Base-by-base conservation (phyloP, 2,113 vertebrate species). In the Paratilapia polleni region DNA sequence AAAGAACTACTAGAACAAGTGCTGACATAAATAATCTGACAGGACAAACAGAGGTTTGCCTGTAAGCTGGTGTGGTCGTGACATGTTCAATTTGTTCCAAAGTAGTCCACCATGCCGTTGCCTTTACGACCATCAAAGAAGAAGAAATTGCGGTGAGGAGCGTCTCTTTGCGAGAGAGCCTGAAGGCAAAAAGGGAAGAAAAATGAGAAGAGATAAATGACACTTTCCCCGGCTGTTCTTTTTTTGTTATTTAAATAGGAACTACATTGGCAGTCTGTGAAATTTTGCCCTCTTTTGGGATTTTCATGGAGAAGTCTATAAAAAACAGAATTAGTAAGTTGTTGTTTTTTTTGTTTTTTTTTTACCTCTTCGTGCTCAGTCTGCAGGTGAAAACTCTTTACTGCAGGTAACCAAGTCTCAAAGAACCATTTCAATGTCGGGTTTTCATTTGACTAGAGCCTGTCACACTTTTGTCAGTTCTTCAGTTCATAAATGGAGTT, bases 131-230 rank as follows among this genome's bases (percentile, higher is more conserved):
- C 97, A 1, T 99, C 97, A 0, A 99, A 99, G 93, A 99, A 98
- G 95, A 98, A 98, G 94, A 97, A 98, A 91, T 98, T 98, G 87
- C 97, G 96, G 95, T 97, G 97, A 10, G 98, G 98, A 28, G 96
- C 86, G 17, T 98, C 97, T 82, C 97, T 93, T 28, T 97, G 97
- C 76, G 98, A 99, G n/a, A 98, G 94, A 4, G 97, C 98, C 98
- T 98, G 89, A 4, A 59, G 63, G 20, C 2, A 31, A 8, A 59
- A 22, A 28, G 4, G 31, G 36, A 47, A 54, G 20, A 77, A 43
- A 10, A 41, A 11, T 31, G 24, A 54, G 0, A 8, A 56, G 10
- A 34, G 12, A 52, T 52, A 1, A 28, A 28, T 13, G 58, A 28
- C 3, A 4, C 26, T 68, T 22, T 66, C n/a, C 10, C 2, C 34